A percentile compares a stretch with the other conserved stretches of the same genome.
phyloP scores from a whole-genome alignment of 1,140 invertebrate species.

The Calliopsis andreniformis region DNA sequence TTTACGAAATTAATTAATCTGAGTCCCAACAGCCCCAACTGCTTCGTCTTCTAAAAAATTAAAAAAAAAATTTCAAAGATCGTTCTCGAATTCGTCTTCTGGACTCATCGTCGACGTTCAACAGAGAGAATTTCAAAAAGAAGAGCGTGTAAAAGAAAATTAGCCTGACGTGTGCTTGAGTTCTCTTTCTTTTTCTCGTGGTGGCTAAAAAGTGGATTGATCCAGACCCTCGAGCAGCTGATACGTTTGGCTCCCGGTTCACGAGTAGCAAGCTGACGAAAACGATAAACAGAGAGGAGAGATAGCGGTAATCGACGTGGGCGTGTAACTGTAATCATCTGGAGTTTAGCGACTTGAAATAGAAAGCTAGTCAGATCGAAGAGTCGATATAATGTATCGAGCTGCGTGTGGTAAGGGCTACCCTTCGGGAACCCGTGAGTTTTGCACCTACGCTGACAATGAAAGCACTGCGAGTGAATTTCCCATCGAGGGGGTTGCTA shows the following conservation, averaged over 20 bases:
- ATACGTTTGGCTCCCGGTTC: not conserved
- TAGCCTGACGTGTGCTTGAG: not conserved
- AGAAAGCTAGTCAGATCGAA: conserved; percentile 14
- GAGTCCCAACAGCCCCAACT: too few relatives aligned
- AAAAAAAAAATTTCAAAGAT: too few relatives aligned
- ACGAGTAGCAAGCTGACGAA: conserved; percentile 54
- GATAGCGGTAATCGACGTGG: conserved; percentile 43
- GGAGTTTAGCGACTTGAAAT: conserved; percentile 17
- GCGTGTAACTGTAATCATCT: conserved; percentile 45
- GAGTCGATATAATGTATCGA: not conserved
- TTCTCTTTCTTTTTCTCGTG: not conserved
- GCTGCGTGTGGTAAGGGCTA: too few relatives aligned
- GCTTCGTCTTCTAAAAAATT: too few relatives aligned
- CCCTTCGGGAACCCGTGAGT: not conserved
- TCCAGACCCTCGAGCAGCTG: conserved; percentile 28
- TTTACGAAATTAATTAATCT: too few relatives aligned
- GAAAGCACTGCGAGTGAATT: conserved; percentile 48
- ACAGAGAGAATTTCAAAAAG: conserved; percentile 14
- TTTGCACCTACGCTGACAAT: conserved; percentile 39
- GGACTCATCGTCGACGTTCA: conserved; percentile 13
- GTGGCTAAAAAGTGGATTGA: conserved; percentile 8
- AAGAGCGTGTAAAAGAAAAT: not conserved
- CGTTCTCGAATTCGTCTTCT: too few relatives aligned
- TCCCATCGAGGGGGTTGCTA: conserved; percentile 8
- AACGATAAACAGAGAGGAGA: conserved; percentile 40